phyloP scores from a whole-genome alignment of 2,113 vertebrate genomes.

The Paralichthys olivaceus region DNA sequence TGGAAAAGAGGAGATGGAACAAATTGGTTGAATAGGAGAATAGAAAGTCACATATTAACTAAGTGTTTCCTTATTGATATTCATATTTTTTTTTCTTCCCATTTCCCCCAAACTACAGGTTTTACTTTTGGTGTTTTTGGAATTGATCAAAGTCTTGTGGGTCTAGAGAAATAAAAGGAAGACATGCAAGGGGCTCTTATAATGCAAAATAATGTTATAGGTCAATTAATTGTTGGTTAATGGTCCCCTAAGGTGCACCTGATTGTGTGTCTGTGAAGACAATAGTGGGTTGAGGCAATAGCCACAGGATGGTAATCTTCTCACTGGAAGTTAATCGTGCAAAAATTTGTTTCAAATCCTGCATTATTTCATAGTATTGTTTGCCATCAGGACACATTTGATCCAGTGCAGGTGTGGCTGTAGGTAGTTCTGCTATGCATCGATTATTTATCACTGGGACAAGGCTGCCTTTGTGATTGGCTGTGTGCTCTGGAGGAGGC shows the following conservation, averaged over 20 bases:
- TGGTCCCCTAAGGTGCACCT: not conserved
- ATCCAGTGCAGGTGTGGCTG: constrained; percentile 1
- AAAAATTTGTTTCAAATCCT: not conserved
- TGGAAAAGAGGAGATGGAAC: too few relatives aligned
- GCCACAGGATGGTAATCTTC: not conserved
- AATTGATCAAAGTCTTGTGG: too few relatives aligned
- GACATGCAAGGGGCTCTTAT: too few relatives aligned
- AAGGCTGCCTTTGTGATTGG: constrained; percentile 67
- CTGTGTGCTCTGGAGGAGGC: constrained; percentile 41
- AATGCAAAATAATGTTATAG: not conserved
- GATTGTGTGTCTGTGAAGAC: not conserved
- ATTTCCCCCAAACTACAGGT: too few relatives aligned
- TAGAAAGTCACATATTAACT: too few relatives aligned
- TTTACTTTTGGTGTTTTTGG: too few relatives aligned
- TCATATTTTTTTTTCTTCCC: too few relatives aligned
- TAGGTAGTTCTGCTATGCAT: not conserved
- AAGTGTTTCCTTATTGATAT: too few relatives aligned
- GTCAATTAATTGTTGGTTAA: not conserved
- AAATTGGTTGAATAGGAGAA: too few relatives aligned
- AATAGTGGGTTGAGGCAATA: not conserved
- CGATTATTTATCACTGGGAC: not conserved
- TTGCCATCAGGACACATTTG: not conserved
- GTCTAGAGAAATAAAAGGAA: too few relatives aligned
- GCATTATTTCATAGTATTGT: not conserved
- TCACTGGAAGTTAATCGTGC: not conserved